Evolutionary conservation across 2,888 invertebrate species (phyloP).

Genomic region (Cantharis lateralis): DNA sequence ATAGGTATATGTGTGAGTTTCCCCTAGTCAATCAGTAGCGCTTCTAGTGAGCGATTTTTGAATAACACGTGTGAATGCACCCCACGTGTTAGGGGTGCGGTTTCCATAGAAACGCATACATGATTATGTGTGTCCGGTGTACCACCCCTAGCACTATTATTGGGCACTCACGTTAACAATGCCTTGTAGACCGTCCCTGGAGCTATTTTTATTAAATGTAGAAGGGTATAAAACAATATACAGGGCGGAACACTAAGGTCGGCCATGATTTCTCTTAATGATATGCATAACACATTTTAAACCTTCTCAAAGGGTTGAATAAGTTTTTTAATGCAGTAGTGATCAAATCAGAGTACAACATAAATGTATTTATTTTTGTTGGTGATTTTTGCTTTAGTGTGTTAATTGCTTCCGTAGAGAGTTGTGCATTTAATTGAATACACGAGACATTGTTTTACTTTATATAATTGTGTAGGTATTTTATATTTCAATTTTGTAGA

Average conservation of each 20-base stretch:
- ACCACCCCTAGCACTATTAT: constrained; percentile 45
- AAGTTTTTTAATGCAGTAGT: constrained; percentile 33
- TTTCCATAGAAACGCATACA: constrained; percentile 46
- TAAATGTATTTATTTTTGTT: constrained; percentile 16
- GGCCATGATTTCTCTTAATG: constrained; percentile 39
- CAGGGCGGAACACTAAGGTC: constrained; percentile 43
- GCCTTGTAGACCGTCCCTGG: constrained; percentile 44
- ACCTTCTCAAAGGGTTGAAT: constrained; percentile 36
- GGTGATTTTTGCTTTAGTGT: constrained; percentile 1
- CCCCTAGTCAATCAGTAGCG: constrained; percentile 32
- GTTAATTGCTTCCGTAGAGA: constrained; percentile 6
- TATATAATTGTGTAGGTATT: not conserved
- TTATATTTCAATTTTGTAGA: not conserved
- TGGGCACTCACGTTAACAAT: constrained; percentile 44
- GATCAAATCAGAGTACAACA: constrained; percentile 28
- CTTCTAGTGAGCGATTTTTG: constrained; percentile 31
- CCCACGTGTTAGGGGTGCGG: constrained; percentile 45
- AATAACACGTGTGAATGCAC: constrained; percentile 38
- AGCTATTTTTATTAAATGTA: constrained; percentile 26
- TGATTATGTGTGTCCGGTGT: constrained; percentile 47
- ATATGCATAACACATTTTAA: constrained; percentile 23
- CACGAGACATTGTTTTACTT: not conserved
- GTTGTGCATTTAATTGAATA: not conserved
- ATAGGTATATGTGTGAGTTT: constrained; percentile 19
- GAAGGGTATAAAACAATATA: constrained; percentile 48